These are phyloP conservation scores for Parapsyche elsis DNA, from an alignment of 1,140 invertebrate genomes.

Conservation along the genomic window DNA sequence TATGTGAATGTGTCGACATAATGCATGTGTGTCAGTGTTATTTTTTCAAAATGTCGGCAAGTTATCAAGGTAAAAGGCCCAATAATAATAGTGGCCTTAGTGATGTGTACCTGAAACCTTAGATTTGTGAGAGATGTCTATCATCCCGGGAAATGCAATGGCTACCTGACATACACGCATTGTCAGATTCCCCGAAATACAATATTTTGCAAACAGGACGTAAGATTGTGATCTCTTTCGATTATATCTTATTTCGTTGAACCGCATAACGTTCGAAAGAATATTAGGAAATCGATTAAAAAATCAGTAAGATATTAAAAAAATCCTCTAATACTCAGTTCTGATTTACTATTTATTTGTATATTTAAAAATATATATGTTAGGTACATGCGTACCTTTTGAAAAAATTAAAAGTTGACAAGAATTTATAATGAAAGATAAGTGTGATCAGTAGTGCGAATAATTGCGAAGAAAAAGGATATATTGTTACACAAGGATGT, in stretches of 20 bases:
- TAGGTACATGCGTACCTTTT: too few species aligned
- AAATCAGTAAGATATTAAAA: too few species aligned
- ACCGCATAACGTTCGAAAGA: slow-evolving; percentile 43
- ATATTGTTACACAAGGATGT: slow-evolving; percentile 34
- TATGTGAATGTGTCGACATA: neutral
- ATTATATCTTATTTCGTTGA: slow-evolving; percentile 47
- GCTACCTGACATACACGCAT: slow-evolving; percentile 54
- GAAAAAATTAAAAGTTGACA: too few species aligned
- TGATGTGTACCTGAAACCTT: slow-evolving; percentile 38
- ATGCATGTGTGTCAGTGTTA: neutral
- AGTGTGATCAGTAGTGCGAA: slow-evolving; percentile 20
- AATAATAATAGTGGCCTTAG: slow-evolving; percentile 10
- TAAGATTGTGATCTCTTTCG: slow-evolving; percentile 32
- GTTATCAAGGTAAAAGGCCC: neutral
- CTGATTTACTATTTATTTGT: too few species aligned
- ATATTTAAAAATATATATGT: too few species aligned
- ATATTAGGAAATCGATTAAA: slow-evolving; percentile 25
- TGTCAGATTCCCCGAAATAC: slow-evolving; percentile 48
- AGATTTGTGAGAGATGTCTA: slow-evolving; percentile 46
- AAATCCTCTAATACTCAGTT: too few species aligned
- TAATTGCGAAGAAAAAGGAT: slow-evolving; percentile 1
- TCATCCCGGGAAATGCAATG: slow-evolving; percentile 11
- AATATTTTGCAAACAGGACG: slow-evolving; percentile 56
- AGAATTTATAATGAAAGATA: too few species aligned
- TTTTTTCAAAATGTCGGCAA: slow-evolving; percentile 21